These are phyloP conservation scores for Corythaeola cristata DNA, from an alignment of 2,113 vertebrate species.

Conservation along the genomic window DNA sequence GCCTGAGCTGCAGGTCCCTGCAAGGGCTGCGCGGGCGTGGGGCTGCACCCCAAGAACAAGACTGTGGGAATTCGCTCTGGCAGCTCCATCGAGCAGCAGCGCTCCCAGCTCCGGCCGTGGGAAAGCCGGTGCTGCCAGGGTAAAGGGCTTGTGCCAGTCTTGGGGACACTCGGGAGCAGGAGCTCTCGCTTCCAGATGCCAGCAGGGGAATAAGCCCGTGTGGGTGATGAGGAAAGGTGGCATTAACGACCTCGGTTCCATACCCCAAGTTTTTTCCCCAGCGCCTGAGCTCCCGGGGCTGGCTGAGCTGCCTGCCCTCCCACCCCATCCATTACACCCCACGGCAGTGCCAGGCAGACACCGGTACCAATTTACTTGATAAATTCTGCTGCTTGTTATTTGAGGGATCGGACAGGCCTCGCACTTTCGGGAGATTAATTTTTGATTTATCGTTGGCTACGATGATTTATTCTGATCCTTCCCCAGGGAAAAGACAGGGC, in stretches of 20 bases:
- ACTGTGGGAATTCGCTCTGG: accelerated
- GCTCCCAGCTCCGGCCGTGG: accelerated
- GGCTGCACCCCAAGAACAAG: neutral
- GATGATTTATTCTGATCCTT: slow-evolving; percentile 76
- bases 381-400: slow-evolving; percentile 71
- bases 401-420: slow-evolving; percentile 68
- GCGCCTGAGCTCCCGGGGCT: neutral
- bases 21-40: neutral
- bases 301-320: neutral
- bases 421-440: slow-evolving; percentile 78
- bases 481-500: slow-evolving; percentile 68
- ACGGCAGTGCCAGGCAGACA: neutral
- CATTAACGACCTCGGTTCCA: neutral
- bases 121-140: neutral
- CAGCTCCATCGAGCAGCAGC: neutral
- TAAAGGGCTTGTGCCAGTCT: neutral
- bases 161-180: neutral
- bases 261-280: neutral
- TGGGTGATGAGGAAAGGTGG: neutral
- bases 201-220: accelerated
- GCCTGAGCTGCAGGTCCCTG: neutral
- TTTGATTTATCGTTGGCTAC: slow-evolving; percentile 78
- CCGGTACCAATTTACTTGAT: slow-evolving; percentile 42
- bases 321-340: slow-evolving; percentile 11
- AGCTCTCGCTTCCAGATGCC: neutral